phyloP scores from a whole-genome alignment of 2,113 vertebrate genomes.

The Ceuthmochares aereus region DNA sequence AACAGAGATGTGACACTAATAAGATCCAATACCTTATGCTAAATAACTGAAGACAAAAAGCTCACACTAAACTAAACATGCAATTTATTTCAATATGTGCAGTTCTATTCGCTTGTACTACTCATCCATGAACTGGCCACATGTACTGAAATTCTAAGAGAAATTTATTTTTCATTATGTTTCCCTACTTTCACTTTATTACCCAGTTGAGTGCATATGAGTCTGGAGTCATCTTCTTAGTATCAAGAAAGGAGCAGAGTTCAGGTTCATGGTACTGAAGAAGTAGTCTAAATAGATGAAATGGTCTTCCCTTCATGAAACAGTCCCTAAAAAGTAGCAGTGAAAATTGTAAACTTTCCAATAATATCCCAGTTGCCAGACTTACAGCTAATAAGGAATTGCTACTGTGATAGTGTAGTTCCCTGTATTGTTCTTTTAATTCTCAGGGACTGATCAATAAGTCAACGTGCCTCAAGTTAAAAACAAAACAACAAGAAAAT shows the following conservation, averaged over 20 bases:
- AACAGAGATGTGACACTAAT: not conserved
- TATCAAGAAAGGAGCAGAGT: slow-evolving; percentile 97
- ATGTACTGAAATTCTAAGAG: slow-evolving; percentile 15
- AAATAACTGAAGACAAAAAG: not conserved
- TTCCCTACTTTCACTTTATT: slow-evolving; percentile 84
- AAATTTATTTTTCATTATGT: slow-evolving; percentile 80
- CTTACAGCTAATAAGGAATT: no score
- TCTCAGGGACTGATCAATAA: not conserved
- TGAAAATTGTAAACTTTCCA: not conserved
- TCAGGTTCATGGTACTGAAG: slow-evolving; percentile 98
- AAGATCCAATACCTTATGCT: not conserved
- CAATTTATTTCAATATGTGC: not conserved
- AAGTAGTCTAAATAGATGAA: slow-evolving; percentile 94
- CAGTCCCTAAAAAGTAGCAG: slow-evolving; percentile 86
- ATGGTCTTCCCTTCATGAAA: slow-evolving; percentile 90
- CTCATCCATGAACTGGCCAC: not conserved
- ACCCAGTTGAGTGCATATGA: slow-evolving; percentile 97
- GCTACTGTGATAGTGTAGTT: not conserved
- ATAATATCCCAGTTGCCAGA: not conserved
- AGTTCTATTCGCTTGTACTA: not conserved
- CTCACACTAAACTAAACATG: not conserved
- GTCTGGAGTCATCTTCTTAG: slow-evolving; percentile 98
- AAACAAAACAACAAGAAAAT: not conserved
- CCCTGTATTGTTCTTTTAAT: not conserved
- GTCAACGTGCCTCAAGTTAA: not conserved